phyloP scores from a whole-genome alignment of 2,113 vertebrate species.

The Sapayoa aenigma region DNA sequence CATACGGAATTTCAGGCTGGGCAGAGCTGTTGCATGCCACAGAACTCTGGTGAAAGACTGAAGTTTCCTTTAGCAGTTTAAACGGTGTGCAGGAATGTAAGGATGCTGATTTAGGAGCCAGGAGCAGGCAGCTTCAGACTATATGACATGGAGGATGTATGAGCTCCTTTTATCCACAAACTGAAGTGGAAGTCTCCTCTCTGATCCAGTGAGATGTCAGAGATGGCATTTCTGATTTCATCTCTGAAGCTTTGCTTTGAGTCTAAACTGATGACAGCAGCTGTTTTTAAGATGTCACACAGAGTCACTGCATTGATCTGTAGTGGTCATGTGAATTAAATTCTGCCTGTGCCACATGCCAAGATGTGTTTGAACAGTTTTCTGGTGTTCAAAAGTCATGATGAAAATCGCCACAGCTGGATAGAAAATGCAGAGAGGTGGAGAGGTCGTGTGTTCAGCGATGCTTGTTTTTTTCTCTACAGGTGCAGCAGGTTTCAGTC shows the following conservation, averaged over 20 bases:
- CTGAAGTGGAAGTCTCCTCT: background rate
- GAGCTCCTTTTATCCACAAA: background rate
- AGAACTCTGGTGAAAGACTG: background rate
- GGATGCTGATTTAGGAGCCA: background rate
- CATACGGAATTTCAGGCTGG: background rate
- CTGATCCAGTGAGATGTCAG: background rate
- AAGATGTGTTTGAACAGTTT: background rate
- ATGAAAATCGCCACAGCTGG: background rate
- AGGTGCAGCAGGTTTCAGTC: constrained; percentile 99
- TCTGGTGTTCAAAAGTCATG: background rate
- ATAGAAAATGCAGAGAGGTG: background rate
- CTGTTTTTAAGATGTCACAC: background rate
- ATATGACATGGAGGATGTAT: background rate
- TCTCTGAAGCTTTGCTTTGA: background rate
- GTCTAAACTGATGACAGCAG: background rate
- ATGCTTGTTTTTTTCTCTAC: background rate
- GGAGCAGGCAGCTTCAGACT: background rate
- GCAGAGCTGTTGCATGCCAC: background rate
- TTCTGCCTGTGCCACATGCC: background rate
- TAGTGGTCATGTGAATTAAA: background rate
- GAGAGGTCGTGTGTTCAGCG: background rate
- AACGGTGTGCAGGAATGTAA: background rate
- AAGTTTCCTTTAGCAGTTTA: background rate
- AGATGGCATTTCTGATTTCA: background rate
- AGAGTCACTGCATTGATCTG: background rate